These are phyloP conservation scores for Pollicipes pollicipes DNA, from an alignment of 1,140 invertebrate species.

Conservation along the genomic window DNA sequence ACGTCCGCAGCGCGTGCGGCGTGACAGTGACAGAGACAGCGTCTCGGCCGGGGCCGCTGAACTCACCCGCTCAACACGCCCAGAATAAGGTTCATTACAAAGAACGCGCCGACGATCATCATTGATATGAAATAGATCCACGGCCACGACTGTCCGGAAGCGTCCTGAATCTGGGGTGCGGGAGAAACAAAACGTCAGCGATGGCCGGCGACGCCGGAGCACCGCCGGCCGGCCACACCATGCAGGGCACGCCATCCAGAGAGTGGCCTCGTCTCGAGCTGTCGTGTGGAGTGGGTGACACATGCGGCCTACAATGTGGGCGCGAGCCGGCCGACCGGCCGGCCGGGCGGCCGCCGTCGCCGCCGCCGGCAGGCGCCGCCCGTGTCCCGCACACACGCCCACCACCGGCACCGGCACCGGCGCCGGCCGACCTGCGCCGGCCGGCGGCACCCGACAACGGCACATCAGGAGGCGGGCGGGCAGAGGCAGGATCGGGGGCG, in stretches of 20 bases:
- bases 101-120: slow-evolving; percentile 98
- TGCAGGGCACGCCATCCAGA: not conserved
- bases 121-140: slow-evolving; percentile 73
- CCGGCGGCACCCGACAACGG: no score
- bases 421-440: no score
- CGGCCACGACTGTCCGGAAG: slow-evolving; percentile 41
- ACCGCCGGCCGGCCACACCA: not conserved
- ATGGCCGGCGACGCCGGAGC: not conserved
- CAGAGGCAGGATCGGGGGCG: no score
- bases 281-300: not conserved
- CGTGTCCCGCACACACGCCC: not conserved
- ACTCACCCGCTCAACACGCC: slow-evolving; percentile 96
- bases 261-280: no score
- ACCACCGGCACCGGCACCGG: not conserved
- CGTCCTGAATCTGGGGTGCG: slow-evolving; percentile 26
- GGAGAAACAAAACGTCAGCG: not conserved
- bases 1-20: not conserved
- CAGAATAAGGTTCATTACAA: slow-evolving; percentile 99
- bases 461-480: no score
- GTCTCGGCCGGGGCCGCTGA: not conserved
- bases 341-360: no score
- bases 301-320: not conserved
- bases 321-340: no score
- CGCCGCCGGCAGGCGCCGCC: not conserved
- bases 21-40: not conserved